A percentile compares a stretch with the other conserved stretches of the same genome.
These are phyloP conservation scores for Acanthosepion pharaonis DNA, from an alignment of 2,888 invertebrate species.

Conservation along the genomic window DNA sequence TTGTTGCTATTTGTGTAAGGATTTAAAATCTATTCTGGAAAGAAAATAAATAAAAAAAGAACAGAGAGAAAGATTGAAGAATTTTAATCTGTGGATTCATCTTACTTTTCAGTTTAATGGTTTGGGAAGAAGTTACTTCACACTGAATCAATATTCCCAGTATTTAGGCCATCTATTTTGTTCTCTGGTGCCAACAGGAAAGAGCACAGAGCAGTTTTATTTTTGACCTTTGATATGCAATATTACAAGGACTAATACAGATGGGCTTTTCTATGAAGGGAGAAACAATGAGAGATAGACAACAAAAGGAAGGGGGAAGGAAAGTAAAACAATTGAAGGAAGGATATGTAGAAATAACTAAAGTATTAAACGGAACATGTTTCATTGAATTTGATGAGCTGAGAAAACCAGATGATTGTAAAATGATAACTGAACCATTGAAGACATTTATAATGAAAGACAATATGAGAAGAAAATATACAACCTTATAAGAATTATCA, in stretches of 20 bases:
- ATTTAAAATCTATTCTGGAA: background rate
- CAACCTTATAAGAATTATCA: no score
- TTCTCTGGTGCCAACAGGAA: background rate
- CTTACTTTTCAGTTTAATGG: background rate
- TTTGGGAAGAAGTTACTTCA: background rate
- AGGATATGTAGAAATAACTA: background rate
- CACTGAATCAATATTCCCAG: background rate
- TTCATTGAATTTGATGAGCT: background rate
- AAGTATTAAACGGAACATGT: background rate
- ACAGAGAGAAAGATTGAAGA: background rate
- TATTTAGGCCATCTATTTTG: background rate
- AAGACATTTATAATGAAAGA: no score
- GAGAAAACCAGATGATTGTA: no score
- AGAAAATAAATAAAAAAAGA: background rate
- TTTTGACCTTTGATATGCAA: background rate
- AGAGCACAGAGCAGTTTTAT: background rate
- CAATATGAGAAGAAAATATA: no score
- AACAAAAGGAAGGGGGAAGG: background rate
- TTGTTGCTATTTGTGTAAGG: background rate
- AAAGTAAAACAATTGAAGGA: background rate
- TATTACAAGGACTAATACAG: background rate
- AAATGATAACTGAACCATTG: no score
- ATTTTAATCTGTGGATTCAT: slow-evolving; percentile 22
- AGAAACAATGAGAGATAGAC: background rate
- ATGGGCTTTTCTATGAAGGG: background rate